phyloP scores from a whole-genome alignment of 2,113 vertebrate genomes.

The Mesembrinibis cayennensis region DNA sequence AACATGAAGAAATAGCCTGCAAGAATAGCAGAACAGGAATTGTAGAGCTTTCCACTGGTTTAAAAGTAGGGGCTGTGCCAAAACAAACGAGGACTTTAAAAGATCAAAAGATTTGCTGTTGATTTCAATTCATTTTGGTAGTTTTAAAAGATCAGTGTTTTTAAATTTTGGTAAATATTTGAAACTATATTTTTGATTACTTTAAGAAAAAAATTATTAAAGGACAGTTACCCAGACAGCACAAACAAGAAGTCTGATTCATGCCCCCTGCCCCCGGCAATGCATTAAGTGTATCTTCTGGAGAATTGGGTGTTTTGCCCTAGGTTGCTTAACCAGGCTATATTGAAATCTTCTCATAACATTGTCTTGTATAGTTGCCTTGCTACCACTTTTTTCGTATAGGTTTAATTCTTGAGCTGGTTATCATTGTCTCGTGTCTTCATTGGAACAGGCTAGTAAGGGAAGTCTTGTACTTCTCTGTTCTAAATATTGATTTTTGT shows the following conservation, averaged over 20 bases:
- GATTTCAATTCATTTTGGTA: neutral
- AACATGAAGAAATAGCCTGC: neutral
- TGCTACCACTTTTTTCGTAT: neutral
- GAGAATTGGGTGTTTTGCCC: neutral
- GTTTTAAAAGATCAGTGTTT: neutral
- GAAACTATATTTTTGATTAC: neutral
- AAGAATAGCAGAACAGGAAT: neutral
- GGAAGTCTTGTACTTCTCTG: neutral
- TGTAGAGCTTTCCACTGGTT: neutral
- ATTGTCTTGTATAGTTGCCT: neutral
- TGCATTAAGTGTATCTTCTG: neutral
- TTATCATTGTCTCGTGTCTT: neutral
- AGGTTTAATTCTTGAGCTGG: neutral
- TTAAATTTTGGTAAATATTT: neutral
- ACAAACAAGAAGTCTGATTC: neutral
- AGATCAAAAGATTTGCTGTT: neutral
- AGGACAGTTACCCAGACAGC: neutral
- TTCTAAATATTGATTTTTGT: neutral
- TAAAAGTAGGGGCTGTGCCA: neutral
- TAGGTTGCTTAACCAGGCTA: neutral
- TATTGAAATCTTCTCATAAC: neutral
- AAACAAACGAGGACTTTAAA: neutral
- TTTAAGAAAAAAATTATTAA: neutral
- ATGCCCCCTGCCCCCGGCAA: too few relatives aligned
- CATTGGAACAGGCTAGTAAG: neutral